Evolutionary conservation across 1,140 invertebrate species (phyloP).

Genomic region (Drosophila melanica): DNA sequence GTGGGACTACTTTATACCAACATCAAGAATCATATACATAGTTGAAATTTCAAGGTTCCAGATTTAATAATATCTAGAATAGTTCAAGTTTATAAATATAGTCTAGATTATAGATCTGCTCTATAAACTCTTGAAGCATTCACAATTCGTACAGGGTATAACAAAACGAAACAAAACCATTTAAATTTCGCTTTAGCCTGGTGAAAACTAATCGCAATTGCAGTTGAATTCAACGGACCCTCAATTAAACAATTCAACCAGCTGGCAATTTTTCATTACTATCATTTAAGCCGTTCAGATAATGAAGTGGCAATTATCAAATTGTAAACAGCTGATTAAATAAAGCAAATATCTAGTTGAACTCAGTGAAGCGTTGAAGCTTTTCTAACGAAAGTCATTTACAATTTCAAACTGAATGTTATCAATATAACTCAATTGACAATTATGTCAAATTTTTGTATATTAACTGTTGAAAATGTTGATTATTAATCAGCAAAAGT

Average conservation of each 20-base stretch:
- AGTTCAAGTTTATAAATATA: too few species aligned
- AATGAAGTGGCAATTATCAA: conserved; percentile 12
- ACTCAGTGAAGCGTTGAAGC: background rate
- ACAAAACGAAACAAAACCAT: conserved; percentile 7
- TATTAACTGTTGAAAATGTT: too few species aligned
- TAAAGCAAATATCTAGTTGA: background rate
- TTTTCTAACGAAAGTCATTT: background rate
- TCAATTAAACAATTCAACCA: conserved; percentile 64
- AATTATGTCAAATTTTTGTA: too few species aligned
- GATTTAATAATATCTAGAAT: too few species aligned
- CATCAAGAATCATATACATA: too few species aligned
- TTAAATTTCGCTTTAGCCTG: conserved; percentile 30
- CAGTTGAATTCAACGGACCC: conserved; percentile 41
- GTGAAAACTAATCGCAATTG: conserved; percentile 56
- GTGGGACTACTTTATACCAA: too few species aligned
- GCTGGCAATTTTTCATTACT: conserved; percentile 21
- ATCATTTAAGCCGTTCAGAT: conserved; percentile 11
- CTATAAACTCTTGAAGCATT: too few species aligned
- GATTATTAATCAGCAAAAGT: too few species aligned
- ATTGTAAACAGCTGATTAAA: conserved; percentile 4
- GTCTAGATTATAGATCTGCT: too few species aligned
- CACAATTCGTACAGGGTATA: background rate
- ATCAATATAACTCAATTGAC: too few species aligned
- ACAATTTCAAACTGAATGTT: too few species aligned
- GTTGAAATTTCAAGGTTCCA: too few species aligned